Base-by-base conservation (phyloP, 2,113 vertebrate species). In the Aramus guarauna region DNA sequence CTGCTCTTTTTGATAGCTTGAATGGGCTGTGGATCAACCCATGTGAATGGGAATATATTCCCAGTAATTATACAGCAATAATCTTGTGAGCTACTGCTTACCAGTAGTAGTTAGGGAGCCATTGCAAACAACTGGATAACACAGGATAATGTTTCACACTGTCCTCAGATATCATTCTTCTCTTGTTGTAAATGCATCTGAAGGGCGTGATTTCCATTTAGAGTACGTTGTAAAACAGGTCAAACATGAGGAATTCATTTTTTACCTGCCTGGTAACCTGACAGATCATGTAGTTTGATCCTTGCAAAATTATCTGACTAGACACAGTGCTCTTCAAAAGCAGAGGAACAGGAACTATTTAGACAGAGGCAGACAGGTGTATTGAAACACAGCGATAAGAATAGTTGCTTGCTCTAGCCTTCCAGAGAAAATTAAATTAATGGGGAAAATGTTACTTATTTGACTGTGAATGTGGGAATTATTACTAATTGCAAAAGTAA, bases 401-500 rank as follows among this genome's bases (percentile, higher is more conserved):
- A 71, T 32, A 83, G 62, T 68, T 94, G 60, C 74, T 92, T 85
- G 45, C 64, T 43, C 60, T 45, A 58, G 63, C 64, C 93, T 96
- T 90, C 50, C 36, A 77, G 71, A 80, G 64, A n/a, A 96, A 94
- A 94, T 90, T 9, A 84, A 92, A 94, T 87, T 82, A 96, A 91
- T 90, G 59, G 87, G 24, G 36, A 59, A 84, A 92, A 47, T 67
- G 85, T 96, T 96, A 95, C 86, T 94, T 97, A 87, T 86, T 95
- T 94, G 81, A 94, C 91, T 90, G 73, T 79, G 83, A 93, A 94
- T 92, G 75, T 95, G 94, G 66, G 86, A 94, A 96, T 96, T 96
- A 94, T 88, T 97, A 94, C 84, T 96, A 97, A 98, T 96, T 97
- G 92, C 93, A 90, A 77, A 86, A 96, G 92, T 96, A 97, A 96